Evolutionary conservation across 1,140 invertebrate genomes (phyloP).

Genomic region (Calephelis virginiensis): DNA sequence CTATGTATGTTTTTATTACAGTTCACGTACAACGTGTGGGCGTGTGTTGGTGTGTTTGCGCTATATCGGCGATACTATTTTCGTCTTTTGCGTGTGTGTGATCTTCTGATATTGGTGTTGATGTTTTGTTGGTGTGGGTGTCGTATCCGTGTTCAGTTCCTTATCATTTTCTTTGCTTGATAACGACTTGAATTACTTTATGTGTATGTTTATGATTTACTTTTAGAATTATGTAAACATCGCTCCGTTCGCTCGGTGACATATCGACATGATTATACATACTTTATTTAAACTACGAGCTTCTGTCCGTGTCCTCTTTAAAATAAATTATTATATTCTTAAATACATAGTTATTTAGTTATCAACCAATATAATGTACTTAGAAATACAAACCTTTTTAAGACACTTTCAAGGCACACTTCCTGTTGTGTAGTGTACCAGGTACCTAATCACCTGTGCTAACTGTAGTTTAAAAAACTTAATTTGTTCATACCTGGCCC

Average conservation of each 20-base stretch:
- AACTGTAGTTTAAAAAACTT: too few species aligned
- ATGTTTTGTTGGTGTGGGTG: slow-evolving; percentile 42
- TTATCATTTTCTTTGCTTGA: slow-evolving; percentile 64
- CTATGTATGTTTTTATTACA: slow-evolving; percentile 74
- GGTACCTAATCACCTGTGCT: too few species aligned
- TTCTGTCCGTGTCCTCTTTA: background rate
- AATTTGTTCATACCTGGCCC: too few species aligned
- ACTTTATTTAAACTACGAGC: background rate
- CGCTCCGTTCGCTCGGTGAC: slow-evolving; percentile 9
- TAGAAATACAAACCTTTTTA: too few species aligned
- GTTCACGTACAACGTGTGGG: slow-evolving; percentile 67
- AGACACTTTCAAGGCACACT: too few species aligned
- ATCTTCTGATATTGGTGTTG: slow-evolving; percentile 30
- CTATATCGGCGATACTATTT: slow-evolving; percentile 74
- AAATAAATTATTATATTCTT: background rate
- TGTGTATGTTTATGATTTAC: slow-evolving; percentile 40
- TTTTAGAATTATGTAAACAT: slow-evolving; percentile 31
- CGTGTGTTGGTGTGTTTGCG: slow-evolving; percentile 74
- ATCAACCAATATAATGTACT: too few species aligned
- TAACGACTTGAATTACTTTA: slow-evolving; percentile 52
- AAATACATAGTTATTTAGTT: too few species aligned
- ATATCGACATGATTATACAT: slow-evolving; percentile 12
- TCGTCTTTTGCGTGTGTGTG: slow-evolving; percentile 47
- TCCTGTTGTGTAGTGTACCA: too few species aligned
- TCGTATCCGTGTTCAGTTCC: slow-evolving; percentile 63